phyloP scores from a whole-genome alignment of 1,140 invertebrate genomes.

The Saccostrea echinata region DNA sequence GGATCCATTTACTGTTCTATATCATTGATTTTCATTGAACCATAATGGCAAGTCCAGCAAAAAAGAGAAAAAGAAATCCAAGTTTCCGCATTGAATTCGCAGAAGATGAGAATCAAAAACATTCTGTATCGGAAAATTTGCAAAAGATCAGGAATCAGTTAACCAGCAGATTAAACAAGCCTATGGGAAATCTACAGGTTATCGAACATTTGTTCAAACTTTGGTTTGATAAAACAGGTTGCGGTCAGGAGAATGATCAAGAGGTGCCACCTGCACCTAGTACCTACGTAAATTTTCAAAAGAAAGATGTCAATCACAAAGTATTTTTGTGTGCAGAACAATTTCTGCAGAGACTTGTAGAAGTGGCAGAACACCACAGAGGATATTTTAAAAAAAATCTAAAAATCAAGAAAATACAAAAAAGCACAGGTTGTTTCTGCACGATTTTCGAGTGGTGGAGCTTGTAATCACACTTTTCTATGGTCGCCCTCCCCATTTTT shows the following conservation, averaged over 20 bases:
- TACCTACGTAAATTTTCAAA: too few species aligned
- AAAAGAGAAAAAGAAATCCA: conserved; percentile 19
- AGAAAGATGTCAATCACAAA: too few species aligned
- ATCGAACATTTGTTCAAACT: conserved; percentile 1
- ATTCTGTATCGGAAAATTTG: conserved; percentile 29
- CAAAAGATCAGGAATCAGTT: conserved; percentile 1
- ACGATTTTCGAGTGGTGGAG: neutral
- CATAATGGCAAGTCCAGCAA: too few species aligned
- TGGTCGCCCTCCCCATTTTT: conserved; percentile 47
- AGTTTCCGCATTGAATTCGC: conserved; percentile 45
- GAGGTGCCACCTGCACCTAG: too few species aligned
- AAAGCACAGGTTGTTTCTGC: conserved; percentile 23
- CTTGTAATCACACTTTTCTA: neutral
- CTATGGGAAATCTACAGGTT: conserved; percentile 33
- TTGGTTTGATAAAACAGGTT: neutral
- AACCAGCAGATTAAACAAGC: neutral
- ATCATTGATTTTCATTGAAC: too few species aligned
- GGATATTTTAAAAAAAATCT: neutral
- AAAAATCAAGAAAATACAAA: conserved; percentile 9
- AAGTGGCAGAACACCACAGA: neutral
- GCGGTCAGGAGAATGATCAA: neutral
- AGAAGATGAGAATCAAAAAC: too few species aligned
- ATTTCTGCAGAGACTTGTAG: too few species aligned
- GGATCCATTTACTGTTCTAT: too few species aligned
- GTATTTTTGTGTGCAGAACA: too few species aligned